phyloP scores from a whole-genome alignment of 2,113 vertebrate genomes.

The Upupa epops region DNA sequence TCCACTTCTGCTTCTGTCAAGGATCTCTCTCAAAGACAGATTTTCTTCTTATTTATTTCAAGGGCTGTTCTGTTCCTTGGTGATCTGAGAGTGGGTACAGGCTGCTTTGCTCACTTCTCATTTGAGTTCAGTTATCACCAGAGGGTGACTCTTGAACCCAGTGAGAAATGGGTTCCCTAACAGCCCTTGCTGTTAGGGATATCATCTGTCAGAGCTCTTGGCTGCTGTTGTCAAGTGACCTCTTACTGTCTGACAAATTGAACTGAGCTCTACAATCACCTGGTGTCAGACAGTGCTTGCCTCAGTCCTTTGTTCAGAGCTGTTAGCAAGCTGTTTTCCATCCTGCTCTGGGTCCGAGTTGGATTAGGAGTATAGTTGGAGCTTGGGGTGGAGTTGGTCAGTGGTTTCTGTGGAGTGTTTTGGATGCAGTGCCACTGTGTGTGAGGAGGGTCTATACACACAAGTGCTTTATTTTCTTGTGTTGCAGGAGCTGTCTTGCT shows the following conservation, averaged over 20 bases:
- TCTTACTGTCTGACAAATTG: not conserved
- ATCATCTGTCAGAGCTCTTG: not conserved
- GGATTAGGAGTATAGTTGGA: not conserved
- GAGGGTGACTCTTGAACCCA: not conserved
- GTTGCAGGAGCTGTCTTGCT: constrained; percentile 95
- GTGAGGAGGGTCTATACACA: not conserved
- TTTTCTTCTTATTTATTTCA: not conserved
- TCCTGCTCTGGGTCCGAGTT: not conserved
- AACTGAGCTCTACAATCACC: not conserved
- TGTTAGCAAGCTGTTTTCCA: not conserved
- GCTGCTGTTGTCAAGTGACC: not conserved
- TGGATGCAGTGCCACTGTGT: not conserved
- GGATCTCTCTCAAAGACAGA: not conserved
- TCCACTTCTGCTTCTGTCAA: not conserved
- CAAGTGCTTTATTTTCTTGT: constrained; percentile 34
- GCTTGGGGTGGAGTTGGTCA: not conserved
- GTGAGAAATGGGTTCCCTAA: not conserved
- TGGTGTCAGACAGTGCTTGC: not conserved
- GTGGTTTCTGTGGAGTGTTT: not conserved
- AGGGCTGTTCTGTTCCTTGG: not conserved
- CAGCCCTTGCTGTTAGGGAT: not conserved
- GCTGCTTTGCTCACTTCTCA: not conserved
- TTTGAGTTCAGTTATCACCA: not conserved
- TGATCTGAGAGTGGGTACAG: not conserved
- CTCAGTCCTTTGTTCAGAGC: not conserved